Percentiles rank a stretch among this genome's conserved stretches.
Conservation (phyloP, 2,113 vertebrate species). For the Vulpes ferrilata region DNA sequence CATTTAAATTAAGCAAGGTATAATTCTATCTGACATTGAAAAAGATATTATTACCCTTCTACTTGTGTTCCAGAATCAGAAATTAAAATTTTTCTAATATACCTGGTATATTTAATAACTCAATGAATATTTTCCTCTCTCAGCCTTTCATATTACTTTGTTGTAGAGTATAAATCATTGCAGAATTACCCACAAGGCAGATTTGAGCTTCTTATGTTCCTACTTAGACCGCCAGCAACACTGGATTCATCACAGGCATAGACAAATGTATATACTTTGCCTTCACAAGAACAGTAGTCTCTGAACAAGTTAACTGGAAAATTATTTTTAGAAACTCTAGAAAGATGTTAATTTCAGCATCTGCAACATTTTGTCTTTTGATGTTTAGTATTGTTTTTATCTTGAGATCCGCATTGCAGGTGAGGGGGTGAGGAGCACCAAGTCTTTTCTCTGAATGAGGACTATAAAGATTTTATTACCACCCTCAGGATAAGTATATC, state of each 20-base stretch:
- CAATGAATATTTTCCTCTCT: not conserved
- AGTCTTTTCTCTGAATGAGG: not conserved
- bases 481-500: not conserved
- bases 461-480: not conserved
- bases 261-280: not conserved
- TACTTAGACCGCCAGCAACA: not conserved
- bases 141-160: not conserved
- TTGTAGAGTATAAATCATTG: not conserved
- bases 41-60: not conserved
- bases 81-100: not conserved
- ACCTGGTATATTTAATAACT: not conserved
- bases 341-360: not conserved
- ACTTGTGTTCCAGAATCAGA: not conserved
- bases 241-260: fast-evolving
- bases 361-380: not conserved
- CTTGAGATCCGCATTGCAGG: not conserved
- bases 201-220: not conserved
- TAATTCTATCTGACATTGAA: not conserved
- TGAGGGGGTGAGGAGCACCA: not conserved
- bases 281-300: not conserved
- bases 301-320: not conserved
- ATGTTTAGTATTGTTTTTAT: not conserved
- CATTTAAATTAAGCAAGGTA: not conserved
- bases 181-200: not conserved
- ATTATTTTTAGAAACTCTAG: not conserved